Conservation (phyloP, 1,140 invertebrate genomes). For the Plectus sambesii region DNA sequence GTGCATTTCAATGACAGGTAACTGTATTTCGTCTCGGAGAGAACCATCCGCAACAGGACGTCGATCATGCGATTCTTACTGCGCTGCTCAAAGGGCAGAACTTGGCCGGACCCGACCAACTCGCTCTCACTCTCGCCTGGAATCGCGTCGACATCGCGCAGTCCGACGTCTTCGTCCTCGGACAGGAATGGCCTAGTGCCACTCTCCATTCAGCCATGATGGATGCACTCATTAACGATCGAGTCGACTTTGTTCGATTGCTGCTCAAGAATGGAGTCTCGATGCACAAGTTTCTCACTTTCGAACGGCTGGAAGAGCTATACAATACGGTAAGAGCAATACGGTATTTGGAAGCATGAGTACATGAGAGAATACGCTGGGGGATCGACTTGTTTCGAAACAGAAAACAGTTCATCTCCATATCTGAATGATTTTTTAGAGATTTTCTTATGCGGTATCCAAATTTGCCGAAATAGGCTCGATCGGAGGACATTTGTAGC, state of each 20-base stretch:
- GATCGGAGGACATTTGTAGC: too few relatives aligned
- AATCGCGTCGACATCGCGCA: conserved; percentile 87
- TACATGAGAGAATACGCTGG: too few relatives aligned
- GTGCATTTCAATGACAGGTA: conserved; percentile 49
- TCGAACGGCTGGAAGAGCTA: conserved; percentile 77
- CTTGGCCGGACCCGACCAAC: conserved; percentile 28
- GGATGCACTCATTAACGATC: conserved; percentile 84
- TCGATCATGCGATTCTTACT: conserved; percentile 27
- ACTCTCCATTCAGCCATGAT: conserved; percentile 91
- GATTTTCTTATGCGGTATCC: too few relatives aligned
- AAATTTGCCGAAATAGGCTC: too few relatives aligned
- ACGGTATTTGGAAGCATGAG: background rate
- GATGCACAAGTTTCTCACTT: conserved; percentile 88
- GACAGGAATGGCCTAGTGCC: conserved; percentile 80
- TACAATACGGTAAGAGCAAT: conserved; percentile 67
- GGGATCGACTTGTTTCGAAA: too few relatives aligned
- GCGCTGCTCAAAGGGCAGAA: conserved; percentile 23
- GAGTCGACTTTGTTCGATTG: conserved; percentile 89
- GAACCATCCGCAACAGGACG: conserved; percentile 32
- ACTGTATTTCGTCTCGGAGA: conserved; percentile 53
- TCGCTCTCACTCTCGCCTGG: conserved; percentile 84
- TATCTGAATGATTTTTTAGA: too few relatives aligned
- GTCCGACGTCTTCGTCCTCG: conserved; percentile 85
- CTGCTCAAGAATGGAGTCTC: conserved; percentile 91
- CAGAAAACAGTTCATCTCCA: too few relatives aligned